Percentiles rank a stretch among this genome's conserved stretches.
These are phyloP conservation scores for Cylas formicarius DNA, from an alignment of 1,140 invertebrate species.

Conservation along the genomic window DNA sequence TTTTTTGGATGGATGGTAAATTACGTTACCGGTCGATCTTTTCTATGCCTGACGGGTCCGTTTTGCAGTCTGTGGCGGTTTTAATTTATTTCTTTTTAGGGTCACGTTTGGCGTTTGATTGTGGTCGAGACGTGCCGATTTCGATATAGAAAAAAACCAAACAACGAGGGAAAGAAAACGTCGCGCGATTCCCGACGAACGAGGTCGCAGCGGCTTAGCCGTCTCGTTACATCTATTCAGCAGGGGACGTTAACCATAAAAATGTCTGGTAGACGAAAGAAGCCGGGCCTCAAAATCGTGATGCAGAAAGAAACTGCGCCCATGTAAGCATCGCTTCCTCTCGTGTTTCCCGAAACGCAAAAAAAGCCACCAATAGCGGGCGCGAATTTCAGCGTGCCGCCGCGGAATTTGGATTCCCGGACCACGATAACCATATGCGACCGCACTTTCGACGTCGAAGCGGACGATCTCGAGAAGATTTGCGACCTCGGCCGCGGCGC, in stretches of 20 bases:
- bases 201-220: too few species aligned
- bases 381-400: constrained; percentile 57
- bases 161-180: too few species aligned
- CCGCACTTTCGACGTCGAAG: constrained; percentile 81
- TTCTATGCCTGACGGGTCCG: too few species aligned
- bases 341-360: neutral
- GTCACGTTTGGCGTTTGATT: constrained; percentile 18
- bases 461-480: constrained; percentile 80
- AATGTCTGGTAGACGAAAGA: constrained; percentile 29
- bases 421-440: constrained; percentile 82
- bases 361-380: neutral
- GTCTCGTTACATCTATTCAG: too few species aligned
- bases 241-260: neutral
- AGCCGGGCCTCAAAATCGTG: constrained; percentile 41
- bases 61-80: too few species aligned
- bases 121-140: too few species aligned
- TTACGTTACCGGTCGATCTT: too few species aligned
- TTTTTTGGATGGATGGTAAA: too few species aligned
- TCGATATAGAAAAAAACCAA: constrained; percentile 10
- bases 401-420: constrained; percentile 75
- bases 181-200: too few species aligned
- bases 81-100: constrained; percentile 18
- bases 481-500: constrained; percentile 89
- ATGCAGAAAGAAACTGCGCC: constrained; percentile 42
- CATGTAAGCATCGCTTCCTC: constrained; percentile 40